Evolutionary conservation across 2,797 vertebrate species (phyloP), one percentile per base, ranked within the genome.

Genomic region (Pseudomugil gertrudae): DNA sequence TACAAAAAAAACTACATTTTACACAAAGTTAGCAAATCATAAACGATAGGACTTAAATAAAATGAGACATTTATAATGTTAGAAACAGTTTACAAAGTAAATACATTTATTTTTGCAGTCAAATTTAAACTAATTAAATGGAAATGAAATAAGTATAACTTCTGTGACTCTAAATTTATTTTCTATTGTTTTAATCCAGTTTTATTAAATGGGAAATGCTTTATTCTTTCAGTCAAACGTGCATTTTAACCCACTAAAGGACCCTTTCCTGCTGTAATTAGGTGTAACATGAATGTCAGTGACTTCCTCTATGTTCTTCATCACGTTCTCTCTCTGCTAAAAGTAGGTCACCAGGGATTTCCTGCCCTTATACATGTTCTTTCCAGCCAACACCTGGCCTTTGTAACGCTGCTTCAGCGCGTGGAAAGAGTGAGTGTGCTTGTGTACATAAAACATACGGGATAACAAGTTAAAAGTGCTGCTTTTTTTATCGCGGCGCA

Each of bases 271-370:
- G 38, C 52, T 24, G 40, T 75, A 76, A 81, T 58, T 61, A 27
- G 74, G 68, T 13, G 23, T 61, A 73, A 67, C 74, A 15, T 72
- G 76, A 78, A 68, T 66, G 75, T 70, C 78, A 23, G 76, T 51
- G 66, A 79, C 84, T 87, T 90, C 85, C 85, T 83, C 76, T 27
- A 3, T 47, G 68, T 23, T 83, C 84, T 84, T 87, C 85, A 78
- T 80, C 76, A 86, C 86, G 81, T 75, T 83, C 86, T 81, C 73
- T 84, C 72, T 82, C 65, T 76, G 68, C 72, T 78, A 71, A 89
- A 94, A 92, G 79, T 94, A 93, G 93, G 93, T 93, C 93, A 93
- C 70, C 89, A 89, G 83, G 86, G 84, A 92, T 93, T 94, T 94
- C 92, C 93, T 93, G 90, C 81, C 69, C 67, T 67, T 72, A 77